These are phyloP conservation scores for Pammene aurita DNA, from an alignment of 2,888 invertebrate species.

Conservation along the genomic window DNA sequence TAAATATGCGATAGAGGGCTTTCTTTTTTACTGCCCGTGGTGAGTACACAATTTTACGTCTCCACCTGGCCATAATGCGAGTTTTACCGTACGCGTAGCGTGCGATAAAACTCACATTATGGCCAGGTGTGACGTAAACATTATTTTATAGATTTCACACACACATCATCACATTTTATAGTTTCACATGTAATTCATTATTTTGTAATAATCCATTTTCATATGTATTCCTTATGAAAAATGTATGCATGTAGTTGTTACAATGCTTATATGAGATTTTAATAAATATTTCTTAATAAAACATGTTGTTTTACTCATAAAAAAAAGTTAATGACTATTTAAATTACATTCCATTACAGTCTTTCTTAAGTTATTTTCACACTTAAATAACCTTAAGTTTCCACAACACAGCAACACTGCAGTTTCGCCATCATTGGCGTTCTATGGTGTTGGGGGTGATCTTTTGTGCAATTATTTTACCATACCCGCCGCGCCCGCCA, in stretches of 20 bases:
- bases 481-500: slow-evolving; percentile 98
- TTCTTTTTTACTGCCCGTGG: no score
- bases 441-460: slow-evolving; percentile 85
- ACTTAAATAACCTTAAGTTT: slow-evolving; percentile 36
- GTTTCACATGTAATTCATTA: neutral
- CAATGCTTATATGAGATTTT: slow-evolving; percentile 35
- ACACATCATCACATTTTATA: no score
- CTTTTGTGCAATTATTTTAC: slow-evolving; percentile 95
- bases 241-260: slow-evolving; percentile 32
- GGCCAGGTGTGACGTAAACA: no score
- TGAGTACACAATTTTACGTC: no score
- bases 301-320: slow-evolving; percentile 31
- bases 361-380: slow-evolving; percentile 53
- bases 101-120: no score
- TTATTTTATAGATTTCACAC: no score
- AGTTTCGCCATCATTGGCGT: slow-evolving; percentile 59
- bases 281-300: slow-evolving; percentile 39
- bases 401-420: slow-evolving; percentile 21
- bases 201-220: neutral
- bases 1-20: no score
- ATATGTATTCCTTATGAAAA: slow-evolving; percentile 23
- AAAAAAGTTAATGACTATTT: slow-evolving; percentile 31
- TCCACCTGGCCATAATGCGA: no score
- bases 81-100: no score
- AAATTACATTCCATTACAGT: slow-evolving; percentile 43